These are phyloP conservation scores for Zaprionus gabonicus DNA, from an alignment of 1,140 invertebrate genomes.

Conservation along the genomic window DNA sequence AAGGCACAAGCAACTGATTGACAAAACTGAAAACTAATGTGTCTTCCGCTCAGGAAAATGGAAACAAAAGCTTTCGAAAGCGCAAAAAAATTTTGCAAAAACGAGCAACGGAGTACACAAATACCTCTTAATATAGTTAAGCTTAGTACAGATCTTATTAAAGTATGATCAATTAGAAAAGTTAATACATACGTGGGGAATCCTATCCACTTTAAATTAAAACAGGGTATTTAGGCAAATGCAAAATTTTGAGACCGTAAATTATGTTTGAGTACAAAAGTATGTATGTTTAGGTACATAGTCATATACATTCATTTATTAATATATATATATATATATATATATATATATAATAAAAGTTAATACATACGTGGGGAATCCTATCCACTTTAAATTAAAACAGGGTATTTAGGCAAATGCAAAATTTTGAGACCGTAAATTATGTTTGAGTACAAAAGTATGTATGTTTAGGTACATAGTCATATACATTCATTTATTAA, in stretches of 20 bases:
- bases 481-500: neutral
- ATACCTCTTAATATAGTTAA: neutral
- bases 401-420: neutral
- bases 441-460: neutral
- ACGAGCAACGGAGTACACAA: neutral
- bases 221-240: neutral
- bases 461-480: neutral
- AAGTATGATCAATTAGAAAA: no score
- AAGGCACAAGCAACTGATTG: conserved; percentile 38
- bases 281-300: neutral
- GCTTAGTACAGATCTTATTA: no score
- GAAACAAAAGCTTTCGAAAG: conserved; percentile 24
- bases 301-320: neutral
- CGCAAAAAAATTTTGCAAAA: conserved; percentile 6
- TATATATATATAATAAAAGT: no score
- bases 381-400: neutral
- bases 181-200: neutral
- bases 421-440: neutral
- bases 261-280: neutral
- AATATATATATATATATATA: neutral
- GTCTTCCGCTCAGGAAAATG: conserved; percentile 54
- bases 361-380: neutral
- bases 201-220: neutral
- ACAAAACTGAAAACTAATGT: conserved; percentile 60
- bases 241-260: neutral